phyloP scores from a whole-genome alignment of 2,888 invertebrate genomes.

The Pomacea canaliculata region DNA sequence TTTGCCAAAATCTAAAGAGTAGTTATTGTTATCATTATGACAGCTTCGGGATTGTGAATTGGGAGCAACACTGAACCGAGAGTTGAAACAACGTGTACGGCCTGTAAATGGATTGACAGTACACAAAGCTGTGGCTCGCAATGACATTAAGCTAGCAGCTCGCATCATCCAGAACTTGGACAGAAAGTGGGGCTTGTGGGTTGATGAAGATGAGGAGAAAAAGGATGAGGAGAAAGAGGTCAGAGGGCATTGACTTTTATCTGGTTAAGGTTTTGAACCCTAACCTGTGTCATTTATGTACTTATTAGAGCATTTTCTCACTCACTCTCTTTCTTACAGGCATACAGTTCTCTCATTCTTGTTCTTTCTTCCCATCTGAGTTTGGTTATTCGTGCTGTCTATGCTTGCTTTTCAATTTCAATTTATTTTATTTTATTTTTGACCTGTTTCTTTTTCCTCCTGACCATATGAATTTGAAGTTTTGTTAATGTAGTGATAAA shows the following conservation, averaged over 20 bases:
- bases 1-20: no score
- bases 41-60: conserved; percentile 90
- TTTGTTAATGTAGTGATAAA: no score
- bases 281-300: not conserved
- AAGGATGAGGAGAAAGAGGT: conserved; percentile 64
- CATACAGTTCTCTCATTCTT: not conserved
- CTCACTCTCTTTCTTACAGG: not conserved
- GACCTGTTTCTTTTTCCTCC: no score
- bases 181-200: conserved; percentile 85
- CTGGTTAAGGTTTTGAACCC: no score
- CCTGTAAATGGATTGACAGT: conserved; percentile 72
- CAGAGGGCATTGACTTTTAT: not conserved
- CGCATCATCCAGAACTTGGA: conserved; percentile 92
- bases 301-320: not conserved
- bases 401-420: no score
- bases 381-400: no score
- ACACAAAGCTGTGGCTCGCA: conserved; percentile 76
- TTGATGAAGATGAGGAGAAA: conserved; percentile 64
- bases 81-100: conserved; percentile 92
- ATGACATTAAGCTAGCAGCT: conserved; percentile 93
- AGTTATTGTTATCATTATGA: conserved; percentile 5
- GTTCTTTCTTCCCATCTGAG: no score
- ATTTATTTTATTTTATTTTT: no score
- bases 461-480: no score
- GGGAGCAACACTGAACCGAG: conserved; percentile 96